phyloP scores from a whole-genome alignment of 1,140 invertebrate genomes.

The Tetragnatha versicolor region DNA sequence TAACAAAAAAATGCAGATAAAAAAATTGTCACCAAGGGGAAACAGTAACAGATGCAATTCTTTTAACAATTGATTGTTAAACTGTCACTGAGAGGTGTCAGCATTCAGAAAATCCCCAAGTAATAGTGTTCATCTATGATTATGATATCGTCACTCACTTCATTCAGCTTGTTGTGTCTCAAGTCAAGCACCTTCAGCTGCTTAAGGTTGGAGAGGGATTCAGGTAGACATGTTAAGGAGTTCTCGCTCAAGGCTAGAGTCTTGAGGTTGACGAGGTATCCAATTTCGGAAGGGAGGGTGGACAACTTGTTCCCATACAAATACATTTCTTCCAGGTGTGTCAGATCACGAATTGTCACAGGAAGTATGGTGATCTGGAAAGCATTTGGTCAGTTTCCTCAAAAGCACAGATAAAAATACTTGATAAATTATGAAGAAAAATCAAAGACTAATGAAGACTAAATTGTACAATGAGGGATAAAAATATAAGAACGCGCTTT shows the following conservation, averaged over 20 bases:
- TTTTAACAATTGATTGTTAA: too few species aligned
- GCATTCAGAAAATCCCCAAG: too few species aligned
- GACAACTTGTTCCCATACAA: slow-evolving; percentile 96
- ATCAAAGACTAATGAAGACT: background rate
- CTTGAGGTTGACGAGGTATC: slow-evolving; percentile 86
- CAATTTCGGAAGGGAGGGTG: slow-evolving; percentile 91
- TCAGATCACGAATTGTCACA: slow-evolving; percentile 14
- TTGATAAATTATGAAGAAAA: background rate
- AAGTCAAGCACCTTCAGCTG: slow-evolving; percentile 94
- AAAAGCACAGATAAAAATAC: background rate
- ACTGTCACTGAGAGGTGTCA: too few species aligned
- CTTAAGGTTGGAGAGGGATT: slow-evolving; percentile 84
- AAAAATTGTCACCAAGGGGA: too few species aligned
- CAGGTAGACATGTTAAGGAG: slow-evolving; percentile 92
- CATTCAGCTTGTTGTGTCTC: slow-evolving; percentile 96
- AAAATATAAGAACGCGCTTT: background rate
- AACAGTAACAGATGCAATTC: too few species aligned
- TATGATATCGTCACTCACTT: slow-evolving; percentile 67
- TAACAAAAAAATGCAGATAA: too few species aligned
- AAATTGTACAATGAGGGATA: background rate
- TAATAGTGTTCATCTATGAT: too few species aligned
- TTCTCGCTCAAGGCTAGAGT: slow-evolving; percentile 97
- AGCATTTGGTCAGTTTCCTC: background rate
- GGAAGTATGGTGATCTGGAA: slow-evolving; percentile 33
- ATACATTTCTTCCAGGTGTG: slow-evolving; percentile 94